A percentile compares a stretch with the other conserved stretches of the same genome.
Conservation (phyloP, 1,140 invertebrate genomes). For the Ceratina australensis region DNA sequence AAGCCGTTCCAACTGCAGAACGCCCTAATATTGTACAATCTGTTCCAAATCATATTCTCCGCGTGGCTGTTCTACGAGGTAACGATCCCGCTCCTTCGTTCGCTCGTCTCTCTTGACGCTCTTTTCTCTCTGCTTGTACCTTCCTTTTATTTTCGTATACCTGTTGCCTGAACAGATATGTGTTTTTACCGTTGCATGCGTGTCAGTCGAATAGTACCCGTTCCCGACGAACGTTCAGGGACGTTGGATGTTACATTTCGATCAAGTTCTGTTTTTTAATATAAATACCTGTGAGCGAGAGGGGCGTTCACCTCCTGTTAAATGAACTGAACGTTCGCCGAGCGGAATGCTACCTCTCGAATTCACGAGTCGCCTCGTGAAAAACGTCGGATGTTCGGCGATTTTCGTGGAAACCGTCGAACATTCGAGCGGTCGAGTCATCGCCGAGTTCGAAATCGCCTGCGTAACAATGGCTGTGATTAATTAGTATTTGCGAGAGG, state of each 20-base stretch:
- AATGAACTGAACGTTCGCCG: background rate
- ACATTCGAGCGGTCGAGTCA: constrained; percentile 1
- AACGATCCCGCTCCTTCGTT: constrained; percentile 61
- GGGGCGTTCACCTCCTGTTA: too few relatives aligned
- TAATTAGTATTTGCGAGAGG: constrained; percentile 14
- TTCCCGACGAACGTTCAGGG: too few relatives aligned
- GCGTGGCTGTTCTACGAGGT: constrained; percentile 91
- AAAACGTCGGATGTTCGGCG: too few relatives aligned
- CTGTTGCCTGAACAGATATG: background rate
- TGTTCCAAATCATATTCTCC: constrained; percentile 91
- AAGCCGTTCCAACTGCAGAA: constrained; percentile 90
- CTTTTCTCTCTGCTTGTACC: background rate
- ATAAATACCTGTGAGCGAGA: too few relatives aligned
- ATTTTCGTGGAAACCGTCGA: constrained; percentile 4
- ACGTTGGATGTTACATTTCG: too few relatives aligned
- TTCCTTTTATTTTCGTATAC: too few relatives aligned
- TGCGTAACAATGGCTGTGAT: background rate
- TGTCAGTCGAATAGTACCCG: background rate
- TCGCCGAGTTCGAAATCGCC: constrained; percentile 22
- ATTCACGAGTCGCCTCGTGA: too few relatives aligned
- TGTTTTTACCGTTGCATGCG: background rate
- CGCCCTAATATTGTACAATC: constrained; percentile 91
- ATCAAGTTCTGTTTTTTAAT: too few relatives aligned
- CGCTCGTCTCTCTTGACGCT: background rate
- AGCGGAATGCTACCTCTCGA: too few relatives aligned